A percentile compares a stretch with the other conserved stretches of the same genome.
These are phyloP conservation scores for Probaryconus sp. DNA, from an alignment of 1,140 invertebrate species.

Conservation along the genomic window DNA sequence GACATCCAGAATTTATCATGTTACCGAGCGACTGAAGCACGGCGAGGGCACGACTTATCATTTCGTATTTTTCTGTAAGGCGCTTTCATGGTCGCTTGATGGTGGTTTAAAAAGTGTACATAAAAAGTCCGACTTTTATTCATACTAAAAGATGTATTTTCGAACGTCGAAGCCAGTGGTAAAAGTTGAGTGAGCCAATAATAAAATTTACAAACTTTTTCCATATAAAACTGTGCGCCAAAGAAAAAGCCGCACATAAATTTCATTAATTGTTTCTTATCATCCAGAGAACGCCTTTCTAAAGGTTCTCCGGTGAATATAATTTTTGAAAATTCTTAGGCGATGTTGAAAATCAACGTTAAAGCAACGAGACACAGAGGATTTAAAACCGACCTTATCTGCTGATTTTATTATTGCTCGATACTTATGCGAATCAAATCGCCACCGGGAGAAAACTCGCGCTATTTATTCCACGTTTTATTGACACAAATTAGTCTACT, in stretches of 20 bases:
- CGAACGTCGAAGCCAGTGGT: conserved; percentile 30
- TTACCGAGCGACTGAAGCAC: conserved; percentile 40
- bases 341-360: no score
- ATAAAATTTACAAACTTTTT: conserved; percentile 44
- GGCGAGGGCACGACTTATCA: conserved; percentile 44
- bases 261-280: conserved; percentile 25
- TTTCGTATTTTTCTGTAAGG: conserved; percentile 53
- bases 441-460: no score
- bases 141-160: conserved; percentile 54
- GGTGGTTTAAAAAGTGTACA: conserved; percentile 48
- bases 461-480: not conserved
- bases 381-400: no score
- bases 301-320: no score
- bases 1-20: conserved; percentile 51
- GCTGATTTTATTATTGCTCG: conserved; percentile 1
- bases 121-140: conserved; percentile 53
- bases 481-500: no score
- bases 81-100: conserved; percentile 55
- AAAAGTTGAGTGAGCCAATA: conserved; percentile 28
- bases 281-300: not conserved
- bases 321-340: no score
- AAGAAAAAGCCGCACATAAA: not conserved
- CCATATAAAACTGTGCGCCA: conserved; percentile 6
- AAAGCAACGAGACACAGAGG: no score
- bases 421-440: no score